These are phyloP conservation scores for Melanerpes formicivorus DNA, from an alignment of 2,113 vertebrate genomes.

Conservation along the genomic window DNA sequence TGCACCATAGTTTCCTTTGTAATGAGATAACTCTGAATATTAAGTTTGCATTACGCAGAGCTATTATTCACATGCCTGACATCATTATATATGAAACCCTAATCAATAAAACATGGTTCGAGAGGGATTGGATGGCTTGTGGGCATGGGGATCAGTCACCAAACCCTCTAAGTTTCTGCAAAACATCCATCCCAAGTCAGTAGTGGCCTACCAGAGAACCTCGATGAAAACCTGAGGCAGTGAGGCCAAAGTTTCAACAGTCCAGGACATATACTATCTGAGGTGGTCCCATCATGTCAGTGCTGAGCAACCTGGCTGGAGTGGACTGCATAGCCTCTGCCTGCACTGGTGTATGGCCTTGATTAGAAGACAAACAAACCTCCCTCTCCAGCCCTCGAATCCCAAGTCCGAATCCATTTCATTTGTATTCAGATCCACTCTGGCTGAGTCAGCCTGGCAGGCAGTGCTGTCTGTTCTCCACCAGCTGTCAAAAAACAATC, in stretches of 20 bases:
- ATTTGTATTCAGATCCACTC: slow-evolving; percentile 9
- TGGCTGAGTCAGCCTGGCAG: slow-evolving; percentile 49
- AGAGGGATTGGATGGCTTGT: slow-evolving; percentile 47
- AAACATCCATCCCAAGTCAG: not conserved
- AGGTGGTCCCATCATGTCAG: not conserved
- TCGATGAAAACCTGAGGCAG: slow-evolving; percentile 1
- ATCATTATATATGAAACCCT: slow-evolving; percentile 45
- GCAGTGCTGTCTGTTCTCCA: not conserved
- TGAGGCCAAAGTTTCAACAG: not conserved
- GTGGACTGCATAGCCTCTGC: not conserved
- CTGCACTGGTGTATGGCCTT: not conserved
- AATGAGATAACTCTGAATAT: slow-evolving; percentile 71
- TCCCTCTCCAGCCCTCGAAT: not conserved
- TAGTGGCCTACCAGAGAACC: not conserved
- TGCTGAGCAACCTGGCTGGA: not conserved
- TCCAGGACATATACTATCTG: not conserved
- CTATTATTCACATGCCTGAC: slow-evolving; percentile 58
- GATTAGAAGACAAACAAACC: not conserved
- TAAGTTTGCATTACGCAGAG: slow-evolving; percentile 57
- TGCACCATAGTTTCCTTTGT: slow-evolving; percentile 58
- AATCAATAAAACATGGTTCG: slow-evolving; percentile 53
- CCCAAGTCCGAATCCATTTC: not conserved
- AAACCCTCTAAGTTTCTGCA: not conserved
- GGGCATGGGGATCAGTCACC: slow-evolving; percentile 30
- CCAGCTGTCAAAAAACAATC: slow-evolving; percentile 46